Base-by-base conservation (phyloP, 1,140 invertebrate genomes). In the Cydia pomonella region DNA sequence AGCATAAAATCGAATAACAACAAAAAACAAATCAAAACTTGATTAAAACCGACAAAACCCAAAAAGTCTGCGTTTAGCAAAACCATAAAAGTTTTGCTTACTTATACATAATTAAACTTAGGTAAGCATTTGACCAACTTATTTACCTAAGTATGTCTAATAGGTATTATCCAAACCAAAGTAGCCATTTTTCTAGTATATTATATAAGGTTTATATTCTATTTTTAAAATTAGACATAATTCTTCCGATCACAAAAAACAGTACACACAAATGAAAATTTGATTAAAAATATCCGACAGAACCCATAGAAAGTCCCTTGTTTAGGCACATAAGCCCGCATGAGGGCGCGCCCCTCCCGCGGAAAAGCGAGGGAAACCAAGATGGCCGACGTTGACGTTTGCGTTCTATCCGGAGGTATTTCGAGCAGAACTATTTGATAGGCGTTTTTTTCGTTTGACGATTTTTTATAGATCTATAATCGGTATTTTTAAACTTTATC, bases 311-410 rank as follows among this genome's bases (percentile, higher is more conserved):
- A 59, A 21, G 53, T 59, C 53, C 53, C 53, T n/a, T 7, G n/a
- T 18, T 50, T 18, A n/a, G n/a, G 53, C 53, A 59, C 53, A 59
- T 59, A 59, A 59, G 53, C 53, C 53, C 53, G 53, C 53, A 59
- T 59, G 53, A 44, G 53, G 53, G 53, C 53, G 53, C 53, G 53
- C 18, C 53, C 53, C 53, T 59, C 53, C 21, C 18, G 53, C 18
- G 53, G 50, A 59, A 59, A 59, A 59, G 53, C 53, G 53, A 59
- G 53, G 53, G 53, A 59, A 59, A 59, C 18, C 53, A 59, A 59
- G 53, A 59, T 59, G 53, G 53, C 53, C 16, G 18, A n/a, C 18
- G 1, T 9, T 23, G 53, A 59, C 53, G 53, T 23, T 59, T 23
- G 21, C 21, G 18, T 0, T 3, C 50, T 7, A 53, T 53, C 3